Conservation (phyloP, 2,888 invertebrate species). For the Mycalesis mineus region DNA sequence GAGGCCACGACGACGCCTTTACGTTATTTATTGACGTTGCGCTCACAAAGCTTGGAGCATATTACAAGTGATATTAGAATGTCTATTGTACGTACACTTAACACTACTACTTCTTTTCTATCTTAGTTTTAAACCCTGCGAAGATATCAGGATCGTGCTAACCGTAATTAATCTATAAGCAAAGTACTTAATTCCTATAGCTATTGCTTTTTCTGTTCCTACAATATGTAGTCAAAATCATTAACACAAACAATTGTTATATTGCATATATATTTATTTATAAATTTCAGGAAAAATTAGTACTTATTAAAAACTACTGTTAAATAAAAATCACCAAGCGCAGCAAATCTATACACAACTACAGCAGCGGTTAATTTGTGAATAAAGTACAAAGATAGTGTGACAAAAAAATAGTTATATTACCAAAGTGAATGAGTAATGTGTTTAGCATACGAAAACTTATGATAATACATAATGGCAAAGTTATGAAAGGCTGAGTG, state of each 20-base stretch:
- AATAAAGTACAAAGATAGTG: neutral
- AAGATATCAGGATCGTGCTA: neutral
- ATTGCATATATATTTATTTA: too few relatives aligned
- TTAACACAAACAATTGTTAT: too few relatives aligned
- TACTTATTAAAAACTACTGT: too few relatives aligned
- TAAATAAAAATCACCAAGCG: too few relatives aligned
- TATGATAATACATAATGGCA: constrained; percentile 8
- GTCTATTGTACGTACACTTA: constrained; percentile 10
- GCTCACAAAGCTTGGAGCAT: constrained; percentile 7
- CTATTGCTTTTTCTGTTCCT: too few relatives aligned
- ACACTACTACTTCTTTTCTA: constrained; percentile 3
- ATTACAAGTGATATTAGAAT: neutral
- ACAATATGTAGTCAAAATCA: too few relatives aligned
- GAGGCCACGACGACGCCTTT: constrained; percentile 59
- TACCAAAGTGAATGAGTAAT: neutral
- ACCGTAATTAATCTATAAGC: too few relatives aligned
- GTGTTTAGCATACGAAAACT: neutral
- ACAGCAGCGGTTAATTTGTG: neutral
- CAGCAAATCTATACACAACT: too few relatives aligned
- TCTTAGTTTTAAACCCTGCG: neutral
- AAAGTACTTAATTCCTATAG: too few relatives aligned
- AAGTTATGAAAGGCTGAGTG: constrained; percentile 7
- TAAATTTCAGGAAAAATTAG: too few relatives aligned
- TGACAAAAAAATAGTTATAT: neutral
- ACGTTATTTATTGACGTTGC: constrained; percentile 25